Evolutionary conservation across 2,113 vertebrate genomes (phyloP).

Genomic region (Pachyramphus minor): DNA sequence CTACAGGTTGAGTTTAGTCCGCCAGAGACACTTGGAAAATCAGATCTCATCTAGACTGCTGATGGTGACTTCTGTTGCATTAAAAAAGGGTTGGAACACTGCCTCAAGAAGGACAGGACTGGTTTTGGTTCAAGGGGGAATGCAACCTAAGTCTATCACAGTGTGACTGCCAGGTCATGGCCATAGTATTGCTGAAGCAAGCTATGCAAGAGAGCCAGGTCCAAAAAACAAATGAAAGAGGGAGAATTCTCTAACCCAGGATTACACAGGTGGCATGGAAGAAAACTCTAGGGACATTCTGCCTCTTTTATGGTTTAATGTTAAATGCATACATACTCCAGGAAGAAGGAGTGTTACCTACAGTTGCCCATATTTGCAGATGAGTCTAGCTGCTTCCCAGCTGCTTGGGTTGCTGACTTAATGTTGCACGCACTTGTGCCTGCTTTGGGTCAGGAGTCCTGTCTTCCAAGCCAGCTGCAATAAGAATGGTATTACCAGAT

Average conservation of each 20-base stretch:
- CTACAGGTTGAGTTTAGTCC: neutral
- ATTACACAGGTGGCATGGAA: neutral
- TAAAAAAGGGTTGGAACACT: neutral
- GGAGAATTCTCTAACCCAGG: neutral
- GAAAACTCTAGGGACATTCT: neutral
- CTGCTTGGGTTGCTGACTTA: neutral
- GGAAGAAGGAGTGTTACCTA: neutral
- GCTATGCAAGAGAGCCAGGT: neutral
- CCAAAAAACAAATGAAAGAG: neutral
- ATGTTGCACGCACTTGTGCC: neutral
- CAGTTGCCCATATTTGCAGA: neutral
- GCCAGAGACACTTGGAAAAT: neutral
- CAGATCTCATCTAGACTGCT: neutral
- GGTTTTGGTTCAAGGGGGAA: neutral
- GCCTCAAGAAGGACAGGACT: neutral
- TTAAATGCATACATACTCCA: neutral
- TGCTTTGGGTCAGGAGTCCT: neutral
- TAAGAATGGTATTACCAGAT: neutral
- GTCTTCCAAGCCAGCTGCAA: neutral
- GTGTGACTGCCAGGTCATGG: accelerated
- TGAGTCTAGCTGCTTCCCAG: neutral
- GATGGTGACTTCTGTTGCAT: neutral
- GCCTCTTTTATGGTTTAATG: neutral
- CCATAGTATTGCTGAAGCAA: neutral
- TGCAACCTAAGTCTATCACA: neutral